Percentiles rank a stretch among this genome's conserved stretches.
Evolutionary conservation across 1,140 invertebrate species (phyloP).

Genomic region (Diabrotica virgifera): DNA sequence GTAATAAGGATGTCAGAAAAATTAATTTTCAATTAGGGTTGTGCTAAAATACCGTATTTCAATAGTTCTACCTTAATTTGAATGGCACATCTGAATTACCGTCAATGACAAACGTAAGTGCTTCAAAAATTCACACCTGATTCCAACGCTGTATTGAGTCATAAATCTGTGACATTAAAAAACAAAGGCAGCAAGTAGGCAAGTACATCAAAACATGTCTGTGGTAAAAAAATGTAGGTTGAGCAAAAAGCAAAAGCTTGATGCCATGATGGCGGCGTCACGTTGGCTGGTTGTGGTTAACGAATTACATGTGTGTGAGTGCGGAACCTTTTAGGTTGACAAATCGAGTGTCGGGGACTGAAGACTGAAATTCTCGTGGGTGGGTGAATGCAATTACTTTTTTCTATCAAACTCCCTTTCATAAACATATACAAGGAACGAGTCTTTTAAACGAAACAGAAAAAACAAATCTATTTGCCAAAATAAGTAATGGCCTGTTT

Average conservation of each 20-base stretch:
- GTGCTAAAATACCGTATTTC: too few species aligned
- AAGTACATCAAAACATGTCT: slow-evolving; percentile 47
- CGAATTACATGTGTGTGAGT: slow-evolving; percentile 50
- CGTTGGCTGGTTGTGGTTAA: slow-evolving; percentile 46
- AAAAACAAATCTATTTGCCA: too few species aligned
- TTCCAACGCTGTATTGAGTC: slow-evolving; percentile 19
- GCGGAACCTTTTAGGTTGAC: slow-evolving; percentile 49
- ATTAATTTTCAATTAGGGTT: too few species aligned
- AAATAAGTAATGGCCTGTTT: too few species aligned
- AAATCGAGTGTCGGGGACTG: slow-evolving; percentile 44
- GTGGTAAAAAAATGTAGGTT: slow-evolving; percentile 39
- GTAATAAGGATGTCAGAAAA: too few species aligned
- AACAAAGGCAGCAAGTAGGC: slow-evolving; percentile 41
- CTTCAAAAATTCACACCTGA: neutral
- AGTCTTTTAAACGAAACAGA: too few species aligned
- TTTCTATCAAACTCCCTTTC: slow-evolving; percentile 20
- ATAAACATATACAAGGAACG: neutral
- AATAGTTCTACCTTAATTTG: too few species aligned
- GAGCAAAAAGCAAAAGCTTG: slow-evolving; percentile 41
- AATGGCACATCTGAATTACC: too few species aligned
- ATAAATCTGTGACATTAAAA: slow-evolving; percentile 45
- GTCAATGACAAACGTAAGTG: too few species aligned
- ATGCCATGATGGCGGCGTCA: slow-evolving; percentile 40
- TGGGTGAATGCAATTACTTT: slow-evolving; percentile 39
- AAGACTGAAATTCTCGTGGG: slow-evolving; percentile 9